These are phyloP conservation scores for Azemiops feae DNA, from an alignment of 2,113 vertebrate species.

Conservation along the genomic window DNA sequence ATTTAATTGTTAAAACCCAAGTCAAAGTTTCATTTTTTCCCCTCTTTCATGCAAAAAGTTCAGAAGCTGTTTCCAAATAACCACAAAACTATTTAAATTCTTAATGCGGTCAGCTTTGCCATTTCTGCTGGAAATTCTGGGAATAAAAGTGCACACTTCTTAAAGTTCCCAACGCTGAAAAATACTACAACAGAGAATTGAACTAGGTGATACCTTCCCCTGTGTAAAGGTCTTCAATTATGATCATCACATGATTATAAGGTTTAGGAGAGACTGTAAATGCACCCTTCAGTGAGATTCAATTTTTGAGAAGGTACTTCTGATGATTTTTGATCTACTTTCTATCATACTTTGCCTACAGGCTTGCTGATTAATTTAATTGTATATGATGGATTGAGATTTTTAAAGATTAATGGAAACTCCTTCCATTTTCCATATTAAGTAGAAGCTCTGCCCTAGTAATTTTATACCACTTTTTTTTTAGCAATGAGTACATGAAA, in stretches of 20 bases:
- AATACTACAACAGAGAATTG: not conserved
- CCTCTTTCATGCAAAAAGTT: not conserved
- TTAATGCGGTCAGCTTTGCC: not conserved
- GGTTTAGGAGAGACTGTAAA: not conserved
- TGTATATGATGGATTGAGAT: slow-evolving; percentile 42
- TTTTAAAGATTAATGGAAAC: slow-evolving; percentile 33
- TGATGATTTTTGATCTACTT: not conserved
- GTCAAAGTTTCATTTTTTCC: not conserved
- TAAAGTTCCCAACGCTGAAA: not conserved
- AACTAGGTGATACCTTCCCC: not conserved
- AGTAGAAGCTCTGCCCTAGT: slow-evolving; percentile 37
- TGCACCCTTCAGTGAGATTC: not conserved
- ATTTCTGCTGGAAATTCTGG: not conserved
- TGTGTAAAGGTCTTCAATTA: not conserved
- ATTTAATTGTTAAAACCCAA: not conserved
- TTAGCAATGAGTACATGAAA: slow-evolving; percentile 54
- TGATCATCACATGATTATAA: not conserved
- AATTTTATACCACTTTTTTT: slow-evolving; percentile 56
- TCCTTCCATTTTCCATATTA: slow-evolving; percentile 28
- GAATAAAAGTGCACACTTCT: not conserved
- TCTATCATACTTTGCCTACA: not conserved
- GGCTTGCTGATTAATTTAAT: not conserved
- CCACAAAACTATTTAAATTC: not conserved
- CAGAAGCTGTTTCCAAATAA: not conserved
- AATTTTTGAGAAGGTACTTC: not conserved